A percentile compares a stretch with the other conserved stretches of the same genome.
phyloP scores from a whole-genome alignment of 2,888 invertebrate genomes.

The Mongoloraphidia duomilia region DNA sequence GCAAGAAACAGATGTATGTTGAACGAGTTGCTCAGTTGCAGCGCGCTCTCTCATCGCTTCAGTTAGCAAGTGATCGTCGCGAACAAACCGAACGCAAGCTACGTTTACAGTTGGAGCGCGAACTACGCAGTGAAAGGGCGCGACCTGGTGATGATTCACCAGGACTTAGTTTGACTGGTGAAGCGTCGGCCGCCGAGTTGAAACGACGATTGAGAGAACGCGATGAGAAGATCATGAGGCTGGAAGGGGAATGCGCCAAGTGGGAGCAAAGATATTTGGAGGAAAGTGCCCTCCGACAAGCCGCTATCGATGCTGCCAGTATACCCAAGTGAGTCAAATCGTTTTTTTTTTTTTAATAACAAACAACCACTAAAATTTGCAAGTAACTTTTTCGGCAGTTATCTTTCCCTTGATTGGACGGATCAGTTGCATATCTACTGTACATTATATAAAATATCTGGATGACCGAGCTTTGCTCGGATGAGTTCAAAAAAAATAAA shows the following conservation, averaged over 20 bases:
- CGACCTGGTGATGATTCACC: constrained; percentile 18
- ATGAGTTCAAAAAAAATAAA: no score
- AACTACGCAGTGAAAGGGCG: constrained; percentile 53
- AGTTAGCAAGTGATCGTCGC: constrained; percentile 69
- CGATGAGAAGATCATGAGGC: constrained; percentile 54
- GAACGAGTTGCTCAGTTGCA: constrained; percentile 75
- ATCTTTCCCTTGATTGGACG: no score
- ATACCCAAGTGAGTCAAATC: constrained; percentile 51
- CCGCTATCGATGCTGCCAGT: constrained; percentile 68
- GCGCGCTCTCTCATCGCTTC: constrained; percentile 63
- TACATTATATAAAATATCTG: no score
- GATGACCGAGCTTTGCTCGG: no score
- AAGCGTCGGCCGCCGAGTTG: constrained; percentile 41
- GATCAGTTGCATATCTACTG: no score
- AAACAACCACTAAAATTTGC: no score
- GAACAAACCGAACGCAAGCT: constrained; percentile 77
- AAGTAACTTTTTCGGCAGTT: no score
- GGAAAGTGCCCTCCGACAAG: constrained; percentile 64
- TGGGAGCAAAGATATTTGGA: constrained; percentile 78
- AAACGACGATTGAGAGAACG: constrained; percentile 50
- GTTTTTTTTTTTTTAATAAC: no score
- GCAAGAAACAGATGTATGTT: constrained; percentile 71
- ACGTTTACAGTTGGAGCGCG: constrained; percentile 70
- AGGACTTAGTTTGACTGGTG: constrained; percentile 29
- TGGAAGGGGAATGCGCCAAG: constrained; percentile 69